Conservation (phyloP, 2,888 invertebrate genomes). For the Timema podura region DNA sequence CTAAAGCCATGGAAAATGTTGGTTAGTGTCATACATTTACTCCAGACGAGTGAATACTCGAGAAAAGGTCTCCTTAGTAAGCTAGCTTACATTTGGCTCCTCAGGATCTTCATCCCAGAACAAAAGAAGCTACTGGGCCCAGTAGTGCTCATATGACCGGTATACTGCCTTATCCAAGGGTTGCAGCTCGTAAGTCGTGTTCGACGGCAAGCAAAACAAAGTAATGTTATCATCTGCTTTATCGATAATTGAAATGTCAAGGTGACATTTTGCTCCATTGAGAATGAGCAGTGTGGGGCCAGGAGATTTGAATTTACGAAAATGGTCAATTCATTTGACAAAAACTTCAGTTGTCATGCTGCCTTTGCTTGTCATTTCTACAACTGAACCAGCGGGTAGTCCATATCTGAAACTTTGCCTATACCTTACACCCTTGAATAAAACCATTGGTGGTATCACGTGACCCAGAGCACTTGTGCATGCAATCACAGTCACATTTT, state of each 20-base stretch:
- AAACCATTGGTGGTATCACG: neutral
- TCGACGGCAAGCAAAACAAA: slow-evolving; percentile 5
- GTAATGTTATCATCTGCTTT: neutral
- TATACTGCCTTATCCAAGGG: slow-evolving; percentile 6
- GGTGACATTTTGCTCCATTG: neutral
- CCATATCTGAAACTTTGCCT: slow-evolving; percentile 2
- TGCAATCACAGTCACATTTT: neutral
- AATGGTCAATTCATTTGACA: slow-evolving; percentile 1
- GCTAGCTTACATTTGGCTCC: neutral
- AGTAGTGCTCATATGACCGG: neutral
- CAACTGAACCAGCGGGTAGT: neutral
- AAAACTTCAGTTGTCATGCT: neutral
- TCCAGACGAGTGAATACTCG: neutral
- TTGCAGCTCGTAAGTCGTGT: neutral
- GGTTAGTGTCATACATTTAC: slow-evolving; percentile 10
- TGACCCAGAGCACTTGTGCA: slow-evolving; percentile 1
- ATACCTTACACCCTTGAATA: neutral
- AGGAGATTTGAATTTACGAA: neutral
- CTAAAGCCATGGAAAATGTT: neutral
- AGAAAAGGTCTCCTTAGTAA: neutral
- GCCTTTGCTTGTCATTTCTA: slow-evolving; percentile 4
- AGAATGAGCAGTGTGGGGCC: slow-evolving; percentile 8
- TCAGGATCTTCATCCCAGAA: slow-evolving; percentile 12
- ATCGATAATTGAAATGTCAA: slow-evolving; percentile 1
- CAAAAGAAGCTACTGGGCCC: neutral